phyloP scores from a whole-genome alignment of 2,113 vertebrate species.

The Eulacestoma nigropectus region DNA sequence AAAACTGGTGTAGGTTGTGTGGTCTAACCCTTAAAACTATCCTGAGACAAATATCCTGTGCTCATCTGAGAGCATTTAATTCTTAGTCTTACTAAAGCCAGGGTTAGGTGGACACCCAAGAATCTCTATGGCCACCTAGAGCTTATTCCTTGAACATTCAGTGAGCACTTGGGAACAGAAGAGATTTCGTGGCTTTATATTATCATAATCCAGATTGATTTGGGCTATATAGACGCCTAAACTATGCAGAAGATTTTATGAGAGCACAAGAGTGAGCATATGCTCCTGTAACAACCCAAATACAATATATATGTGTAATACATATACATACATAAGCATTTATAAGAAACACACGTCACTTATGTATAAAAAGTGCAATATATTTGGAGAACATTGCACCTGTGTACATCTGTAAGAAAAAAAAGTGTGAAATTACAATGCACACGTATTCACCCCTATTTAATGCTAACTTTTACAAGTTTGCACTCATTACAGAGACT shows the following conservation, averaged over 20 bases:
- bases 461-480: not conserved
- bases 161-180: not conserved
- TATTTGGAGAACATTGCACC: not conserved
- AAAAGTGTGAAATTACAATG: not conserved
- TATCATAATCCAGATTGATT: constrained; percentile 8
- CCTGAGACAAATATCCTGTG: not conserved
- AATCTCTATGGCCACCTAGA: not conserved
- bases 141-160: not conserved
- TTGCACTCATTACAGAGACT: not conserved
- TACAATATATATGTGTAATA: not conserved
- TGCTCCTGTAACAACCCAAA: not conserved
- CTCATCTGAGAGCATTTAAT: not conserved
- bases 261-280: not conserved
- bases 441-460: fast-evolving
- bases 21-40: not conserved
- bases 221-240: not conserved
- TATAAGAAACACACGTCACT: not conserved
- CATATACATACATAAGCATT: not conserved
- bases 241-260: constrained; percentile 12
- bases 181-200: not conserved
- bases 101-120: not conserved
- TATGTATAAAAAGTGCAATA: not conserved
- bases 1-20: not conserved
- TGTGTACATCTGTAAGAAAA: not conserved
- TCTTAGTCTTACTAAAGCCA: not conserved